Percentiles rank a stretch among this genome's conserved stretches.
Evolutionary conservation across 2,797 vertebrate genomes (phyloP).

Genomic region (Hydrocynus forskahlii): DNA sequence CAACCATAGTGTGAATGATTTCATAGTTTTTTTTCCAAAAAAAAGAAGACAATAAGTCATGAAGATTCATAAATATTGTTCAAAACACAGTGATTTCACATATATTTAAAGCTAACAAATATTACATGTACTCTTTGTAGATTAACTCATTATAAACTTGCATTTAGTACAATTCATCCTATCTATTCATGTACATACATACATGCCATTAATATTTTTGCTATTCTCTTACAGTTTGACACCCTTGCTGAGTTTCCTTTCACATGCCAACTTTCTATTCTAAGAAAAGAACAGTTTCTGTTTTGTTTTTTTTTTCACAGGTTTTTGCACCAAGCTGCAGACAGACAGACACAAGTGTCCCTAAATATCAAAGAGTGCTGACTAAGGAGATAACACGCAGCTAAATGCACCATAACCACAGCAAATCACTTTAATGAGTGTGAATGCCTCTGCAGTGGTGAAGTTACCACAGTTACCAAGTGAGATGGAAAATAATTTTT

Average conservation of each 20-base stretch:
- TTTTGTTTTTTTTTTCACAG: background rate
- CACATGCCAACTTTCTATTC: background rate
- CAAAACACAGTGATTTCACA: background rate
- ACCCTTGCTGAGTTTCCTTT: background rate
- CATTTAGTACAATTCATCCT: too few relatives aligned
- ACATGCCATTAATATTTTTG: background rate
- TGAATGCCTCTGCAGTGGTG: background rate
- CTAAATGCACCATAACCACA: background rate
- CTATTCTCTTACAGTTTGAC: background rate
- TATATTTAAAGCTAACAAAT: background rate
- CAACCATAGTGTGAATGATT: background rate
- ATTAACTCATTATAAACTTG: too few relatives aligned
- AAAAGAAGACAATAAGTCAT: too few relatives aligned
- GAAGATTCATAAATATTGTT: background rate
- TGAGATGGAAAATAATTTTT: background rate
- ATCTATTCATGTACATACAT: too few relatives aligned
- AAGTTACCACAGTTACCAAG: background rate
- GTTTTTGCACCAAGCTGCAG: background rate
- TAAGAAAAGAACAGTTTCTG: slow-evolving; percentile 9
- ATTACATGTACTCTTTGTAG: background rate
- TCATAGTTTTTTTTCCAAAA: background rate
- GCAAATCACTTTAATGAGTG: background rate
- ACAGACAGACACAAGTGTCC: background rate
- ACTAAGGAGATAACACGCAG: background rate
- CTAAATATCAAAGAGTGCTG: background rate